These are phyloP conservation scores for Columbina picui DNA, from an alignment of 2,113 vertebrate species.

Conservation along the genomic window DNA sequence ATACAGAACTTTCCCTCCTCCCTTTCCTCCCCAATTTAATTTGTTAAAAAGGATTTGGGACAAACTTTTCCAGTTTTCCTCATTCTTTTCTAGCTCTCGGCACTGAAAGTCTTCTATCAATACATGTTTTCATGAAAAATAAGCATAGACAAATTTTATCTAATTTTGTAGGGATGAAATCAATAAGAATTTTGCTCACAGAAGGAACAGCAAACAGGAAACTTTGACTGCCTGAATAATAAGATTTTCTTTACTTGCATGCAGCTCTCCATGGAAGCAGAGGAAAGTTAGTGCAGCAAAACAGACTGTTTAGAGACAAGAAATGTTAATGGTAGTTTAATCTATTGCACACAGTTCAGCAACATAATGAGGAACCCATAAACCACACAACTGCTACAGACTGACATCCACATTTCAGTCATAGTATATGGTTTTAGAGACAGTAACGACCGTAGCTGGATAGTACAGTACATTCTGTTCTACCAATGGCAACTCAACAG, in stretches of 20 bases:
- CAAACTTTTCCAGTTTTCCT: neutral
- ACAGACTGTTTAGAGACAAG: neutral
- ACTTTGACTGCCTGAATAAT: neutral
- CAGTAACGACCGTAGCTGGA: neutral
- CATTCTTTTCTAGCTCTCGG: neutral
- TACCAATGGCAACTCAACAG: constrained; percentile 21
- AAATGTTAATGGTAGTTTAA: constrained; percentile 36
- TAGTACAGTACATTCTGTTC: constrained; percentile 36
- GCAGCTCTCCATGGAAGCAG: neutral
- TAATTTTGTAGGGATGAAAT: neutral
- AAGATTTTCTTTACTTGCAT: neutral
- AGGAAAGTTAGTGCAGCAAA: neutral
- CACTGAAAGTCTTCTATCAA: neutral
- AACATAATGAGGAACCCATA: neutral
- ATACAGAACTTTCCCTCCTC: neutral
- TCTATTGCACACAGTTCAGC: neutral
- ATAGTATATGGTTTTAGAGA: constrained; percentile 2
- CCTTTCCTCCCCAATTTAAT: neutral
- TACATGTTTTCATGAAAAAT: neutral
- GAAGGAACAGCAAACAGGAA: neutral
- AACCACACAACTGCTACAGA: constrained; percentile 23
- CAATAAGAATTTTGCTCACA: neutral
- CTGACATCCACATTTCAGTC: constrained; percentile 40
- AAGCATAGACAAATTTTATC: neutral
- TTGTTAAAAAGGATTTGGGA: neutral